Evolutionary conservation across 2,797 vertebrate species (phyloP).

Genomic region (Acipenser ruthenus): DNA sequence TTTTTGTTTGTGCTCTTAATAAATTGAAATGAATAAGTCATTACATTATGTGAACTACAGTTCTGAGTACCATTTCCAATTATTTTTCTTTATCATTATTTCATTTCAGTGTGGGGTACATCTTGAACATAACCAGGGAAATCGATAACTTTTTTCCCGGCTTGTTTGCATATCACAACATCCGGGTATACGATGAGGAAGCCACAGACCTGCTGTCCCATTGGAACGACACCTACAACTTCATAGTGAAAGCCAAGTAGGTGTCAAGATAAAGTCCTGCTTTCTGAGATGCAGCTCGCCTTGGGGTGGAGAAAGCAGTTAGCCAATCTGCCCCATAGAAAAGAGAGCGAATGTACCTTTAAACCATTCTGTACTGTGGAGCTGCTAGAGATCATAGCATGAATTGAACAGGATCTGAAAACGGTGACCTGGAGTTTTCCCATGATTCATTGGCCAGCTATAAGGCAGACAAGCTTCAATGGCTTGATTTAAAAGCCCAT

Average conservation of each 20-base stretch:
- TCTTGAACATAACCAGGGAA: slow-evolving; percentile 87
- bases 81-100: background rate
- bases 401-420: too few relatives aligned
- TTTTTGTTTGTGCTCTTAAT: background rate
- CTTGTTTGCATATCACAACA: slow-evolving; percentile 82
- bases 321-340: too few relatives aligned
- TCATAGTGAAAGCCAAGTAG: slow-evolving; percentile 77
- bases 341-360: too few relatives aligned
- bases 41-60: background rate
- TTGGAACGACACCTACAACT: slow-evolving; percentile 82
- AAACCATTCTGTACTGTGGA: background rate
- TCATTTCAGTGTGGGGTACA: slow-evolving; percentile 74
- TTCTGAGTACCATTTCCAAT: slow-evolving; percentile 13
- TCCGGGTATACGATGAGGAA: slow-evolving; percentile 86
- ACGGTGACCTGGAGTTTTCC: too few relatives aligned
- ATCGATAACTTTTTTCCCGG: slow-evolving; percentile 96
- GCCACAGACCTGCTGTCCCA: slow-evolving; percentile 73
- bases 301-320: background rate
- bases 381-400: background rate
- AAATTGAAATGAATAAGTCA: background rate
- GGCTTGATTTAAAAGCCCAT: too few relatives aligned
- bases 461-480: too few relatives aligned
- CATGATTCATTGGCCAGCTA: too few relatives aligned
- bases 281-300: background rate
- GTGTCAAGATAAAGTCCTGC: background rate